Percentiles rank a stretch among this genome's conserved stretches.
Conservation (phyloP, 1,140 invertebrate genomes). For the Drosophila micromelanica region DNA sequence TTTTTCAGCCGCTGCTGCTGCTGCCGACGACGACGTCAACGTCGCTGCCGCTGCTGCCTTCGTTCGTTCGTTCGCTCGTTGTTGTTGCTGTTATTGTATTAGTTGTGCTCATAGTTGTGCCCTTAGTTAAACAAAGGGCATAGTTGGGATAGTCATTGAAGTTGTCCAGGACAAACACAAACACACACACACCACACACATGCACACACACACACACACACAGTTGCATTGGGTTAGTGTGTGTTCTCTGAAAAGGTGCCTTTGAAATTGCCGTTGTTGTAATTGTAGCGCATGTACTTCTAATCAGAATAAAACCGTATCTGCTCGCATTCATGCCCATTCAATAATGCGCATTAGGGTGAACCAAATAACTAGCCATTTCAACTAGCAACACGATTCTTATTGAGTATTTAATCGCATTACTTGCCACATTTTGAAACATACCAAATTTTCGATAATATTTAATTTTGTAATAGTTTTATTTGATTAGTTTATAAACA, state of each 20-base stretch:
- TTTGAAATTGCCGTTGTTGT: slow-evolving; percentile 1
- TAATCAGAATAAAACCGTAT: slow-evolving; percentile 31
- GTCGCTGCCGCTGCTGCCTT: slow-evolving; percentile 1
- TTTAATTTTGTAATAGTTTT: neutral
- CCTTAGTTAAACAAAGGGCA: slow-evolving; percentile 55
- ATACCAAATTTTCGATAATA: neutral
- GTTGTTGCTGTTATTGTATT: slow-evolving; percentile 10
- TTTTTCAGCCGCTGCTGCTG: slow-evolving; percentile 49
- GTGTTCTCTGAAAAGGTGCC: neutral
- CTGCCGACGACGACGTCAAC: slow-evolving; percentile 6
- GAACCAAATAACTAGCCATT: slow-evolving; percentile 15
- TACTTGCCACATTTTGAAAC: neutral
- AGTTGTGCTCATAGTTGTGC: slow-evolving; percentile 30
- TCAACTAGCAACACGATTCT: neutral
- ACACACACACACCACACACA: slow-evolving; percentile 1
- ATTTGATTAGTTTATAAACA: too few species aligned
- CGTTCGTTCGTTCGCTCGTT: too few species aligned
- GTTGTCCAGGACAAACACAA: slow-evolving; percentile 32
- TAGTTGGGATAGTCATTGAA: slow-evolving; percentile 48
- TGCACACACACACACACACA: neutral
- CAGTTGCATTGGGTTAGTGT: neutral
- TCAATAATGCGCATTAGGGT: slow-evolving; percentile 22
- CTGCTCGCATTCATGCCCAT: slow-evolving; percentile 15
- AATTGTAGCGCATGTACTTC: slow-evolving; percentile 18
- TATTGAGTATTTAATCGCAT: neutral